Conservation (phyloP, 2,113 vertebrate genomes). For the Cairina moschata region DNA sequence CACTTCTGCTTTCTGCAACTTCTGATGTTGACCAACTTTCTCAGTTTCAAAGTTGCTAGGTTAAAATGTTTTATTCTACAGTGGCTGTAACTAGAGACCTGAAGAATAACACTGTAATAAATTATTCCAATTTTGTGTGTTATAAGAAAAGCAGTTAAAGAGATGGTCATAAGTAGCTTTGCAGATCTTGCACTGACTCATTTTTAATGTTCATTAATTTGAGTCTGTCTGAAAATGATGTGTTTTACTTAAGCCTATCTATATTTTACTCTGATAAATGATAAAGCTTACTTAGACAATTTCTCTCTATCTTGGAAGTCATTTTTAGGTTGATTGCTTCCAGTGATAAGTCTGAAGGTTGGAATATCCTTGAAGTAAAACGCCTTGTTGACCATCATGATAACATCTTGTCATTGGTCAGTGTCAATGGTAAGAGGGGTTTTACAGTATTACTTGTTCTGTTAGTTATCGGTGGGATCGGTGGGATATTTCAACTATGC, state of each 20-base stretch:
- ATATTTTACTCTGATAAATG: neutral
- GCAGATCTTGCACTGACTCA: neutral
- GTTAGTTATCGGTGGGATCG: neutral
- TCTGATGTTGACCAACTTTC: neutral
- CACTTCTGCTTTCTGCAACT: neutral
- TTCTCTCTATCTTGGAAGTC: conserved; percentile 75
- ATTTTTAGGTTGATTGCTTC: conserved; percentile 86
- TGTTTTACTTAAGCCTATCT: conserved; percentile 1
- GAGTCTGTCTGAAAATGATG: neutral
- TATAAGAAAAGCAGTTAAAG: neutral
- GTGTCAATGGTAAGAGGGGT: conserved; percentile 81
- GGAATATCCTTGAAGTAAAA: conserved; percentile 80
- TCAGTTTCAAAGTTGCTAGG: neutral
- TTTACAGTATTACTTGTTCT: neutral
- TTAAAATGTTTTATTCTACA: neutral
- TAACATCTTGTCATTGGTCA: conserved; percentile 88
- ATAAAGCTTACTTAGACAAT: neutral
- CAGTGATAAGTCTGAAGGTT: conserved; percentile 68
- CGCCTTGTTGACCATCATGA: conserved; percentile 89
- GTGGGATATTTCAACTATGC: neutral
- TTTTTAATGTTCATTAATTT: neutral
- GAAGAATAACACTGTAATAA: neutral
- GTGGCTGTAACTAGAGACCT: neutral
- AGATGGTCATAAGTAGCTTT: neutral
- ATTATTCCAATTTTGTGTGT: neutral